Conservation (phyloP, 2,113 vertebrate genomes). For the Hydropotes inermis region DNA sequence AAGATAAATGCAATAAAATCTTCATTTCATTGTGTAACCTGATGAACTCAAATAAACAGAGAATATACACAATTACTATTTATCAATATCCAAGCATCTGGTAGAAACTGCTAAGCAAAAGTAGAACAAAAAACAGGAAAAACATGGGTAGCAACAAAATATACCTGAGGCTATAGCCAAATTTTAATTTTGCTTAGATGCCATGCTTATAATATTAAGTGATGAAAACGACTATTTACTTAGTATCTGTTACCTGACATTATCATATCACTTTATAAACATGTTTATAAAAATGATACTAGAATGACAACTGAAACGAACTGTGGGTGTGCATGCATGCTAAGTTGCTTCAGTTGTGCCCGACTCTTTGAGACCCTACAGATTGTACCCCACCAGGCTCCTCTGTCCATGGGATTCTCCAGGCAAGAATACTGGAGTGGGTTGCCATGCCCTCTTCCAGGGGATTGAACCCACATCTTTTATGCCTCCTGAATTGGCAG, state of each 20-base stretch:
- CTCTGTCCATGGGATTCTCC: background rate
- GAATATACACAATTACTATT: background rate
- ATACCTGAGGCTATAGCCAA: background rate
- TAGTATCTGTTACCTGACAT: background rate
- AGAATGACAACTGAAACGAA: background rate
- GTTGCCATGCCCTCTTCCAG: background rate
- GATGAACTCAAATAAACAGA: background rate
- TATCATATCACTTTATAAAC: conserved; percentile 19
- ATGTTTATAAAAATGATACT: background rate
- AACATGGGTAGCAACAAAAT: background rate
- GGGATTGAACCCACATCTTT: background rate
- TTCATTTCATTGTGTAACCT: background rate
- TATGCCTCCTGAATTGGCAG: background rate
- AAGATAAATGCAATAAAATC: background rate
- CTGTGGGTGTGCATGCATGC: background rate
- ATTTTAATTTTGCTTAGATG: background rate
- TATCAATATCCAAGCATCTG: background rate
- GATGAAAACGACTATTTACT: background rate
- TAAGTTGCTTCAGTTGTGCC: background rate
- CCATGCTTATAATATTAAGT: background rate
- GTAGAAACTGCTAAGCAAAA: background rate
- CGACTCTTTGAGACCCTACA: background rate
- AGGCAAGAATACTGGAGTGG: background rate
- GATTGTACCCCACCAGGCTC: background rate
- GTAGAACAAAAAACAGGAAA: background rate